These are phyloP conservation scores for Pollachius pollachius DNA, from an alignment of 2,113 vertebrate species.

Conservation along the genomic window DNA sequence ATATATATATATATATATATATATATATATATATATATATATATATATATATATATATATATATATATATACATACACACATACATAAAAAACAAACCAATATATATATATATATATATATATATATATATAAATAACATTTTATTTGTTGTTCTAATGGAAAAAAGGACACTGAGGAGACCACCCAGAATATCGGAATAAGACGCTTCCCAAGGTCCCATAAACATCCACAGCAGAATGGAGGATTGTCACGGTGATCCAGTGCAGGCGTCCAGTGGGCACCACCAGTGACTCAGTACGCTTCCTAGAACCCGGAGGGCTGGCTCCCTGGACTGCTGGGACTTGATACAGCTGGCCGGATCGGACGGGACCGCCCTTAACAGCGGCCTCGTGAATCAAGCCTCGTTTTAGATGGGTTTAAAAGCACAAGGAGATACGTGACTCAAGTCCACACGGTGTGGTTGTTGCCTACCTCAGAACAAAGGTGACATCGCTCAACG, in stretches of 20 bases:
- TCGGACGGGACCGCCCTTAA: conserved; percentile 6
- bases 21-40: too few species aligned
- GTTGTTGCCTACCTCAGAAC: too few species aligned
- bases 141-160: conserved; percentile 28
- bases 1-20: too few species aligned
- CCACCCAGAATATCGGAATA: conserved; percentile 47
- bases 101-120: background rate
- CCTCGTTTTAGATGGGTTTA: background rate
- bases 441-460: background rate
- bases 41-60: too few species aligned
- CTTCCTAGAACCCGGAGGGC: conserved; percentile 16
- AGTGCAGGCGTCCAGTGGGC: conserved; percentile 29
- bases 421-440: background rate
- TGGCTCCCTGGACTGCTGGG: background rate
- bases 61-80: background rate
- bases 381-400: background rate
- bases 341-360: conserved; percentile 10
- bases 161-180: conserved; percentile 24
- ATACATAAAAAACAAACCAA: background rate
- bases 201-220: conserved; percentile 27
- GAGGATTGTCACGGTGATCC: conserved; percentile 43
- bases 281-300: conserved; percentile 15
- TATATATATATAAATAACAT: too few species aligned
- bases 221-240: conserved; percentile 47
- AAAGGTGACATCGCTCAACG: too few species aligned